phyloP scores from a whole-genome alignment of 2,113 vertebrate species.

The Ardeotis arabs region DNA sequence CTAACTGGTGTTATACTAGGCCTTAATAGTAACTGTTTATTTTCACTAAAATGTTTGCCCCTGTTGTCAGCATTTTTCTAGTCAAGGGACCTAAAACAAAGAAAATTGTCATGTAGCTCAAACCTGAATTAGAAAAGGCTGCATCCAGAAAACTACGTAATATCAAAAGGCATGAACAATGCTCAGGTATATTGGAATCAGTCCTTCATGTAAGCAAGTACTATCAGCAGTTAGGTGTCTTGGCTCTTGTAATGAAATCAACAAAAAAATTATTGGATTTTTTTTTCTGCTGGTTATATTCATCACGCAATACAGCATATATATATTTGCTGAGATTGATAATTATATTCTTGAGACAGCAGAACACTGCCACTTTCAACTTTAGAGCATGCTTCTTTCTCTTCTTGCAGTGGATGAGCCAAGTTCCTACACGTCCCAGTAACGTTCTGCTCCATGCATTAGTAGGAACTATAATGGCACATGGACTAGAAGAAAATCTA shows the following conservation, averaged over 20 bases:
- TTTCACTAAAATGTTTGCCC: not conserved
- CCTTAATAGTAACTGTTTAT: not conserved
- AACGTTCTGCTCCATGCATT: not conserved
- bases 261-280: not conserved
- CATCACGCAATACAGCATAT: not conserved
- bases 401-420: not conserved
- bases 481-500: not conserved
- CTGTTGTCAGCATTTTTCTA: not conserved
- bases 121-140: not conserved
- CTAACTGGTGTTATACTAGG: not conserved
- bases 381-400: not conserved
- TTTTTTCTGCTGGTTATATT: not conserved
- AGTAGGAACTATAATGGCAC: not conserved
- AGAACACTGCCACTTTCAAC: not conserved
- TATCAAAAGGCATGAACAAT: not conserved
- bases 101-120: not conserved
- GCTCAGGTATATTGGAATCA: not conserved
- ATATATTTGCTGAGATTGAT: not conserved
- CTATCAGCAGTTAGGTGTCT: not conserved
- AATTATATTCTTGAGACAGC: not conserved
- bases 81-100: not conserved
- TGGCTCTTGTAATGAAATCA: not conserved
- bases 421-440: not conserved
- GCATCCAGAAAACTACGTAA: not conserved
- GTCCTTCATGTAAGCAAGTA: not conserved